Conservation (phyloP, 2,888 invertebrate genomes). For the Calliopum simillimum region DNA sequence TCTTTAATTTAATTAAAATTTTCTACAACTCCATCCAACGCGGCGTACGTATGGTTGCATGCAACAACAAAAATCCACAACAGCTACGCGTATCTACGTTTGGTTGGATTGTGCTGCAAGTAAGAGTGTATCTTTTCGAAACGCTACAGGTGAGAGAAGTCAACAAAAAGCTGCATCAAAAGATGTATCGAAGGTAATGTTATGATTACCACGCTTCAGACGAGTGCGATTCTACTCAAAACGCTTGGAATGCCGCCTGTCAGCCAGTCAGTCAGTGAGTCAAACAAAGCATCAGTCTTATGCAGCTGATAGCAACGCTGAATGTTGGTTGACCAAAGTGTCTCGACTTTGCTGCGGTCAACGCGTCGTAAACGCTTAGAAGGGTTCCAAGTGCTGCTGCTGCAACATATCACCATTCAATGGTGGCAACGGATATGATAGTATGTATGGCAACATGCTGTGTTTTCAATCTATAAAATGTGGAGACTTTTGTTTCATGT, state of each 20-base stretch:
- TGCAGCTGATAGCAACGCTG: too few relatives aligned
- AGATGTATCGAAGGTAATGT: constrained; percentile 5
- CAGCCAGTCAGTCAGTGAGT: not conserved
- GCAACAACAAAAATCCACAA: not conserved
- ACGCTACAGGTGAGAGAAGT: constrained; percentile 29
- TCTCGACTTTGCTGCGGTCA: not conserved
- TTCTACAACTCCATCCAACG: not conserved
- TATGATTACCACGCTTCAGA: constrained; percentile 31
- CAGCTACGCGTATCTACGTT: not conserved
- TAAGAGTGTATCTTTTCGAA: constrained; percentile 7
- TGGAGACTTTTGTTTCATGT: too few relatives aligned
- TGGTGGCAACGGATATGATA: too few relatives aligned
- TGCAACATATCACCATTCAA: too few relatives aligned
- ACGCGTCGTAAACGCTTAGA: not conserved
- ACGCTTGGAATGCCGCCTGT: not conserved
- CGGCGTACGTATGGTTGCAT: not conserved
- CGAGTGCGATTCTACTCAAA: not conserved
- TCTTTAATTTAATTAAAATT: constrained; percentile 27
- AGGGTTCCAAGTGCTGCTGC: too few relatives aligned
- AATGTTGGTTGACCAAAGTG: too few relatives aligned
- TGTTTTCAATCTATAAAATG: too few relatives aligned
- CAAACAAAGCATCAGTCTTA: not conserved
- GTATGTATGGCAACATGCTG: too few relatives aligned
- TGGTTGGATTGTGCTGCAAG: not conserved
- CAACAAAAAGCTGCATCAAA: not conserved